Conservation (phyloP, 2,888 invertebrate species). For the Hylaea fasciaria region DNA sequence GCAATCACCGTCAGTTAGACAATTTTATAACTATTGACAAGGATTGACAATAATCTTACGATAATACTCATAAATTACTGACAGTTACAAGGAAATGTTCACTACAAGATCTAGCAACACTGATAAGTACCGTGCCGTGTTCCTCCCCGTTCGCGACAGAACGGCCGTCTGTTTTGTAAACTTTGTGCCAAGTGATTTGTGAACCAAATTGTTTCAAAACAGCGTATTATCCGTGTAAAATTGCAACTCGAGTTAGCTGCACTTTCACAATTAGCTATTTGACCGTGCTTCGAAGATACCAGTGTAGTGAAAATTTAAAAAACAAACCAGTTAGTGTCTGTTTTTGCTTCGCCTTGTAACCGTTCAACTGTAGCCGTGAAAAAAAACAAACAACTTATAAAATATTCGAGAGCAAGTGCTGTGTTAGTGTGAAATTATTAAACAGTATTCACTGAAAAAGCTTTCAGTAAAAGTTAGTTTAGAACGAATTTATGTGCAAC, state of each 20-base stretch:
- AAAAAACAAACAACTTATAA: constrained; percentile 38
- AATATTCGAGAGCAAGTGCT: constrained; percentile 29
- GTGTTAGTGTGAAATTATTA: not conserved
- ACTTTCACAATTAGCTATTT: constrained; percentile 46
- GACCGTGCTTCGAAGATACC: constrained; percentile 20
- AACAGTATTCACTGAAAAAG: too few species aligned
- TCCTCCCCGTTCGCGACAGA: constrained; percentile 33
- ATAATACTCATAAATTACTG: too few species aligned
- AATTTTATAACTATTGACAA: too few species aligned
- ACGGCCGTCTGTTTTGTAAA: constrained; percentile 65
- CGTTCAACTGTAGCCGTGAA: constrained; percentile 6
- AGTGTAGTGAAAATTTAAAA: constrained; percentile 18
- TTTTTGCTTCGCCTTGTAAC: constrained; percentile 2
- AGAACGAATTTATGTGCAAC: not conserved
- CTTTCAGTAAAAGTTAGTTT: too few species aligned
- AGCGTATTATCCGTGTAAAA: constrained; percentile 50
- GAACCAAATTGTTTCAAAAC: constrained; percentile 53
- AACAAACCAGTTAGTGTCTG: constrained; percentile 9
- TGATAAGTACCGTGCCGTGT: constrained; percentile 58
- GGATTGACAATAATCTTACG: too few species aligned
- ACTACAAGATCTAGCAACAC: constrained; percentile 51
- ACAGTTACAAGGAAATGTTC: not conserved
- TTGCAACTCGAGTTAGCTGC: constrained; percentile 46
- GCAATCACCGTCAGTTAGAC: too few species aligned
- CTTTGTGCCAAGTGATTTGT: constrained; percentile 62